Base-by-base conservation (phyloP, 2,888 invertebrate species). In the Lamproptera curius region DNA sequence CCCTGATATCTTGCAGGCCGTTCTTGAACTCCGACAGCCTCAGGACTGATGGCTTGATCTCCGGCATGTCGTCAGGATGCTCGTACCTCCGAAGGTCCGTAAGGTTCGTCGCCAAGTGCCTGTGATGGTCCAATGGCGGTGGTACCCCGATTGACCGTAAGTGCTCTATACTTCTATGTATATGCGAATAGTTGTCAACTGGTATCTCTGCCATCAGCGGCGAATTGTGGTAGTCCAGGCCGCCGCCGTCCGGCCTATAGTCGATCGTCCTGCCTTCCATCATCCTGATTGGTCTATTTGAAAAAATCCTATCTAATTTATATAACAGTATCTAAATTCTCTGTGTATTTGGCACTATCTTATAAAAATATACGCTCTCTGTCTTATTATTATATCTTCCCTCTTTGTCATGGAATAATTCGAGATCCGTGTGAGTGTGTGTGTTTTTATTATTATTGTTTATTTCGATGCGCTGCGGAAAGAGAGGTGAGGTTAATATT, bases 201-300 rank as follows among this genome's bases (percentile, higher is more conserved):
- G 91, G 92, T 67, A 92, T 92, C 76, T 92, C 92, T 0, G 91
- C 92, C 86, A 92, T 91, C 10, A 91, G 67, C 6, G 91, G 92
- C 10, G 91, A 91, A 65, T 91, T 91, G 70, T 91, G 92, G 70
- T 91, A 91, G 64, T 91, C 91, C 52, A 91, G 79, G 28, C 91
- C 91, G 48, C 91, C 91, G 63, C 91, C 90, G 52, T 88, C 88
- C 33, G 88, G 82, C 63, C 88, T 73, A 61, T 89, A 89, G 59
- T 89, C 89, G 57, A 89, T 87, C 36, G 89, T 88, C 66, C 89
- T 69, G 63, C 88, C 88, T 81, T 89, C 88, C 89, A 88, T 89
- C 86, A 87, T 87, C 73, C 83, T 84, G 73, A 63, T 61, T 61
- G 62, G 45, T 45, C 58, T 56, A 52, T 52, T 56, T 66, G 67